Evolutionary conservation across 1,140 invertebrate species (phyloP).

Genomic region (Cydia pomonella): DNA sequence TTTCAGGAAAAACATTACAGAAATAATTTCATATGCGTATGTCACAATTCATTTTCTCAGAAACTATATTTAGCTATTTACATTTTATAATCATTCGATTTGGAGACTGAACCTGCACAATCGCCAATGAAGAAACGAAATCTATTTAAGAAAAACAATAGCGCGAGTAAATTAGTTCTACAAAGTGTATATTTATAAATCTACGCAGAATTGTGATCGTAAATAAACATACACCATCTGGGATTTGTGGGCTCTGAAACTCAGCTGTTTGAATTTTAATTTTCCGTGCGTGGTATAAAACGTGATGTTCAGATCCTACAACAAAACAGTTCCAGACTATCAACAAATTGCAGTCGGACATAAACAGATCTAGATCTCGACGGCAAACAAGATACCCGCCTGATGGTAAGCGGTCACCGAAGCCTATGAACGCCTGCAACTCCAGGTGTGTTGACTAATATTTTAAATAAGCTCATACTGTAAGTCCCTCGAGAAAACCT

Average conservation of each 20-base stretch:
- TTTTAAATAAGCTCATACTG: too few relatives aligned
- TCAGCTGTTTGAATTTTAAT: background rate
- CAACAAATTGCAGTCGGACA: background rate
- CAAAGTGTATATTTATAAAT: slow-evolving; percentile 13
- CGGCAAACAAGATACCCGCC: too few relatives aligned
- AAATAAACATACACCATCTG: slow-evolving; percentile 24
- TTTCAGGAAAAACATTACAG: too few relatives aligned
- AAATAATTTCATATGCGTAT: too few relatives aligned
- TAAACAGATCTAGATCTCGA: background rate
- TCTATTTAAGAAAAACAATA: background rate
- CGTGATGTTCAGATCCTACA: background rate
- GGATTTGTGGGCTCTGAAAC: background rate
- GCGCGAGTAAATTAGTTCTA: background rate
- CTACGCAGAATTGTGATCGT: slow-evolving; percentile 19
- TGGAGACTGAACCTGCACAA: too few relatives aligned
- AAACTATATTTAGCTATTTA: too few relatives aligned
- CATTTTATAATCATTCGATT: too few relatives aligned
- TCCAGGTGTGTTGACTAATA: too few relatives aligned
- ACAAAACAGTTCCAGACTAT: background rate
- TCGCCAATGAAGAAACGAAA: background rate
- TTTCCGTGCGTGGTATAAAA: background rate
- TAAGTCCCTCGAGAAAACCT: too few relatives aligned
- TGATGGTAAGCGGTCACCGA: too few relatives aligned
- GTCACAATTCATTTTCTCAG: too few relatives aligned
- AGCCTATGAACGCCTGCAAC: too few relatives aligned